phyloP scores from a whole-genome alignment of 2,113 vertebrate genomes.

The Psittacus erithacus region DNA sequence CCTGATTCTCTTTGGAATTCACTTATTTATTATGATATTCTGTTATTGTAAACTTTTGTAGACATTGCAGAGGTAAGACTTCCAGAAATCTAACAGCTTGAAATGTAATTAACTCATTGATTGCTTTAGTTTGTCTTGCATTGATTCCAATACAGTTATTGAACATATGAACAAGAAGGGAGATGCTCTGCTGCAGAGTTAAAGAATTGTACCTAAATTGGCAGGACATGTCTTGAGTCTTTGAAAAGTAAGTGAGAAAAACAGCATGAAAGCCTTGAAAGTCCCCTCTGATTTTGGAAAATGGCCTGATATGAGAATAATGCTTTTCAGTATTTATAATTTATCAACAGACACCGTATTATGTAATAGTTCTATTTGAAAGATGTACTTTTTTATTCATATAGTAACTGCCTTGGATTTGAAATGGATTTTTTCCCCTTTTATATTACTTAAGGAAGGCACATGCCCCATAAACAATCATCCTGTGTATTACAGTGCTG shows the following conservation, averaged over 20 bases:
- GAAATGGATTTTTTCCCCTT: background rate
- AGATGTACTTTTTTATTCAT: constrained; percentile 10
- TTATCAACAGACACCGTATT: constrained; percentile 5
- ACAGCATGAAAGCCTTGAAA: background rate
- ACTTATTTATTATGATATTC: background rate
- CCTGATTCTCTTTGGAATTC: background rate
- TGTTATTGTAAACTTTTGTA: background rate
- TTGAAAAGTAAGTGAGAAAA: background rate
- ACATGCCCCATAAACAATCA: constrained; percentile 45
- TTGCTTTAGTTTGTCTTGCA: background rate
- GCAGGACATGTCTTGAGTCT: background rate
- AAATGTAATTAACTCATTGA: background rate
- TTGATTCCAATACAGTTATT: background rate
- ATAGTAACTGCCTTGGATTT: background rate
- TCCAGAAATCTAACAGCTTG: background rate
- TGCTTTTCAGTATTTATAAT: constrained; percentile 39
- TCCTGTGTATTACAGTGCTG: background rate
- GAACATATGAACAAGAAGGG: background rate
- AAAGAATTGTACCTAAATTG: background rate
- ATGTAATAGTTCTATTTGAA: background rate
- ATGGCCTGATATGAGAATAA: background rate
- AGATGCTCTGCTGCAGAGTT: background rate
- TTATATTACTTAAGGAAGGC: constrained; percentile 13
- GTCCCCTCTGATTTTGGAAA: background rate
- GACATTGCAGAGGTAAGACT: background rate